These are phyloP conservation scores for Trididemnum miniatum DNA, from an alignment of 23 tunicate genomes.

Conservation along the genomic window DNA sequence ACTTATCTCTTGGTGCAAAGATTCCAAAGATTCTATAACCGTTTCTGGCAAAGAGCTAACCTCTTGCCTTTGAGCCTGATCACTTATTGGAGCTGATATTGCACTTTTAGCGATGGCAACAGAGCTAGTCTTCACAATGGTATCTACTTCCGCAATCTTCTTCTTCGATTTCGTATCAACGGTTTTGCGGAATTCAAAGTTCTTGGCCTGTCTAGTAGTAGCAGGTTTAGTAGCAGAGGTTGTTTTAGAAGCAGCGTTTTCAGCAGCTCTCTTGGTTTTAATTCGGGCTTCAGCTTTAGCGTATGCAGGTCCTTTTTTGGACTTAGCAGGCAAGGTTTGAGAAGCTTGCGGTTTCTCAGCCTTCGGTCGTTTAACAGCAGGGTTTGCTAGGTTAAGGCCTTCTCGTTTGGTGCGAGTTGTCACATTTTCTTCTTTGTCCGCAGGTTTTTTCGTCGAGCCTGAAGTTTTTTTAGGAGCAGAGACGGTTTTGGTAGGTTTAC, in stretches of 20 bases:
- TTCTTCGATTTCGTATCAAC: background rate
- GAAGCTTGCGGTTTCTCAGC: conserved; percentile 25
- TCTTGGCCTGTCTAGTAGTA: background rate
- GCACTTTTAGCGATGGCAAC: background rate
- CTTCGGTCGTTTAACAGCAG: conserved; percentile 57
- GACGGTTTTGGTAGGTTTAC: background rate
- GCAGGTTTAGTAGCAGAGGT: conserved; percentile 2
- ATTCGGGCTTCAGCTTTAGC: conserved; percentile 40
- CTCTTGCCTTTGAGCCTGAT: background rate
- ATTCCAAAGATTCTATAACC: background rate
- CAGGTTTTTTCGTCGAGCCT: background rate
- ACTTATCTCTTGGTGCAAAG: background rate
- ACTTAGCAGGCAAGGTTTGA: conserved; percentile 23
- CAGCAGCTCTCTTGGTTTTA: conserved; percentile 13
- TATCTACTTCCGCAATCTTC: background rate
- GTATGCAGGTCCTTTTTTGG: conserved; percentile 34
- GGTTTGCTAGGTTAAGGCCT: conserved; percentile 22
- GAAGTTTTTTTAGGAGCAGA: background rate
- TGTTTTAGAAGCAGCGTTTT: conserved; percentile 31
- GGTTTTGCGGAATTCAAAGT: too few relatives aligned
- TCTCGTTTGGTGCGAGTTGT: conserved; percentile 37
- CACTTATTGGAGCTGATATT: background rate
- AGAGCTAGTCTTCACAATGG: background rate
- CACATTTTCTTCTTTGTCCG: background rate
- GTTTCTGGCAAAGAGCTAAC: too few relatives aligned